Conservation (phyloP, 2,797 vertebrate species). For the Gephyroberyx darwinii region DNA sequence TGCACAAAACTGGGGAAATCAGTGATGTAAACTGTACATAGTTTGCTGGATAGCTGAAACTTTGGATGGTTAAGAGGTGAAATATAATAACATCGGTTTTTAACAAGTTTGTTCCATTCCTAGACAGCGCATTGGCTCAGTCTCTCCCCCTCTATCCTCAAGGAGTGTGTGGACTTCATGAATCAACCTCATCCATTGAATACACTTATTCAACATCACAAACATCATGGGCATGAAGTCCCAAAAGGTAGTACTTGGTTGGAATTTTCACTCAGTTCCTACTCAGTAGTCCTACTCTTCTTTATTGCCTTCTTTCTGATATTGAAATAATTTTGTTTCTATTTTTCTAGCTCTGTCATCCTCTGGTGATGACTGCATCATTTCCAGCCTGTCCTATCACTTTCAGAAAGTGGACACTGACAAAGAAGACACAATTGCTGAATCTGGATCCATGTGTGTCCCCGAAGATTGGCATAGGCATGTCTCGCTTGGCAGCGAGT, state of each 20-base stretch:
- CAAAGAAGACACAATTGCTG: slow-evolving; percentile 1
- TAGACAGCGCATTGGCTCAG: slow-evolving; percentile 44
- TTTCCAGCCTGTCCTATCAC: slow-evolving; percentile 37
- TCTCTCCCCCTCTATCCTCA: slow-evolving; percentile 45
- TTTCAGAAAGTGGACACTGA: slow-evolving; percentile 21
- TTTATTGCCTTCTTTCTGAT: not conserved
- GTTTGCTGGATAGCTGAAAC: not conserved
- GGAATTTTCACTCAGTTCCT: not conserved
- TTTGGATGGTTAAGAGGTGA: not conserved
- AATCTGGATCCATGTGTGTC: slow-evolving; percentile 8
- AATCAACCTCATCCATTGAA: slow-evolving; percentile 45
- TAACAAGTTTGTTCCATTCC: not conserved
- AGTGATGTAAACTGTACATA: not conserved
- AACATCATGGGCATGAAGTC: slow-evolving; percentile 18
- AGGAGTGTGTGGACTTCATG: slow-evolving; percentile 51
- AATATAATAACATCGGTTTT: not conserved
- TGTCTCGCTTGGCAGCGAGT: not conserved
- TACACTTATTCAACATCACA: slow-evolving; percentile 48
- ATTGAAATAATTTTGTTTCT: not conserved
- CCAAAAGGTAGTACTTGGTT: slow-evolving; percentile 14
- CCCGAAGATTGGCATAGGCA: not conserved
- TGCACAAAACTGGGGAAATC: not conserved
- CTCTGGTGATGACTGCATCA: slow-evolving; percentile 26
- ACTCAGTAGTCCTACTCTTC: not conserved
- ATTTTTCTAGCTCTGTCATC: slow-evolving; percentile 13